Evolutionary conservation across 2,113 vertebrate genomes (phyloP).

Genomic region (Hystrix brachyura): DNA sequence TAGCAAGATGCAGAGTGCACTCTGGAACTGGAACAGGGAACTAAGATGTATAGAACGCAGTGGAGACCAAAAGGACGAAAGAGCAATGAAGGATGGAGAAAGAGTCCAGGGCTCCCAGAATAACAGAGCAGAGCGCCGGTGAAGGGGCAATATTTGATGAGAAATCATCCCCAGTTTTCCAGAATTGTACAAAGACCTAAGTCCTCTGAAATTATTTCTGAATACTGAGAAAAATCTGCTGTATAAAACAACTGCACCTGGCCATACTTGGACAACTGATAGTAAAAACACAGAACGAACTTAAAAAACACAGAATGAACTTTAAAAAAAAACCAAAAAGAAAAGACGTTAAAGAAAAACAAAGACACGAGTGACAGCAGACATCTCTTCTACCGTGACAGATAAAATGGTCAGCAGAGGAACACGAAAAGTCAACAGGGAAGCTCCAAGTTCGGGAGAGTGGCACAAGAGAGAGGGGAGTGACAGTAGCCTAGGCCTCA

Average conservation of each 20-base stretch:
- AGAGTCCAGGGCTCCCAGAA: not conserved
- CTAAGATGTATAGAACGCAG: not conserved
- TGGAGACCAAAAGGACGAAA: not conserved
- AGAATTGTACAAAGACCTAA: slow-evolving; percentile 2
- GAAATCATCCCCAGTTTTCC: slow-evolving; percentile 31
- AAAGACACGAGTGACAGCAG: not conserved
- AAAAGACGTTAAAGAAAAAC: not conserved
- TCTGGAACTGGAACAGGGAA: not conserved
- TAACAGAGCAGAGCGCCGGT: not conserved
- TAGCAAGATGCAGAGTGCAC: not conserved
- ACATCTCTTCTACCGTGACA: not conserved
- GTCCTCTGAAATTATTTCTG: not conserved
- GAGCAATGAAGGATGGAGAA: not conserved
- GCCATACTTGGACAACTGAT: not conserved
- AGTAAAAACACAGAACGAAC: not conserved
- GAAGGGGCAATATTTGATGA: not conserved
- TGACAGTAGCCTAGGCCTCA: not conserved
- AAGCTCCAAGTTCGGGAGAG: not conserved
- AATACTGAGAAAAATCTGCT: slow-evolving; percentile 16
- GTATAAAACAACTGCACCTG: not conserved
- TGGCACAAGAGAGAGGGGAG: not conserved
- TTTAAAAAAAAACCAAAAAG: not conserved
- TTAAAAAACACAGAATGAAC: too few relatives aligned
- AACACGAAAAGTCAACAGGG: not conserved
- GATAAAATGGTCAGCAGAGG: not conserved